phyloP scores from a whole-genome alignment of 2,113 vertebrate species.

The Riparia riparia region DNA sequence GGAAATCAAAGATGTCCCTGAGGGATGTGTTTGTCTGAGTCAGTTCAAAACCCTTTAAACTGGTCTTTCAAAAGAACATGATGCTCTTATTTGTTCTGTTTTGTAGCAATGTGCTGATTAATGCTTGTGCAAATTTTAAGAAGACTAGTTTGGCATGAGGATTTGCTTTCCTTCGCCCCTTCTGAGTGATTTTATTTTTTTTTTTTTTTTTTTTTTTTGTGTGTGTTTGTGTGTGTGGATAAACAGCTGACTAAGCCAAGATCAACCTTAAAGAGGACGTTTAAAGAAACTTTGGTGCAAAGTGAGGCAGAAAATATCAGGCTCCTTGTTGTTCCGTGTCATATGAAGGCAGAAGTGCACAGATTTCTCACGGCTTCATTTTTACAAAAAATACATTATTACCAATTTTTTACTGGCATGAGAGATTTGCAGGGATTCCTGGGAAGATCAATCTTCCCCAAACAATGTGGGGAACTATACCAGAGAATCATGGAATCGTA shows the following conservation, averaged over 20 bases:
- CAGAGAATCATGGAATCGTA: neutral
- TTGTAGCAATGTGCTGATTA: constrained; percentile 23
- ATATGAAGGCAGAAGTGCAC: neutral
- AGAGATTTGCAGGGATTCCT: neutral
- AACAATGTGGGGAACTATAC: neutral
- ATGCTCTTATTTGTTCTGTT: constrained; percentile 56
- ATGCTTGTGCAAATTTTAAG: constrained; percentile 26
- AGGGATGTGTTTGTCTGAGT: constrained; percentile 51
- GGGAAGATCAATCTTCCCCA: neutral
- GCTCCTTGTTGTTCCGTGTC: neutral
- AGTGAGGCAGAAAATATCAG: neutral
- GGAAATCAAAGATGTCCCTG: constrained; percentile 64
- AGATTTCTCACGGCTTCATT: neutral
- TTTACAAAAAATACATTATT: neutral
- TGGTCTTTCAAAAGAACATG: constrained; percentile 57
- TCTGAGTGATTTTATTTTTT: no score
- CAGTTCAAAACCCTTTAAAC: constrained; percentile 68
- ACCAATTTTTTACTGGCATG: neutral
- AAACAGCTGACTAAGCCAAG: neutral
- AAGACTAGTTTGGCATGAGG: neutral
- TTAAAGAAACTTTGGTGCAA: neutral
- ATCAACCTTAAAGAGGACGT: neutral
- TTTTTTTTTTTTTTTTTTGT: neutral
- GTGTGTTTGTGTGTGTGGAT: neutral
- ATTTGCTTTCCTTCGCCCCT: constrained; percentile 13